Percentiles rank a stretch among this genome's conserved stretches.
Conservation (phyloP, 2,888 invertebrate species). For the Drosophila atroscutellata region DNA sequence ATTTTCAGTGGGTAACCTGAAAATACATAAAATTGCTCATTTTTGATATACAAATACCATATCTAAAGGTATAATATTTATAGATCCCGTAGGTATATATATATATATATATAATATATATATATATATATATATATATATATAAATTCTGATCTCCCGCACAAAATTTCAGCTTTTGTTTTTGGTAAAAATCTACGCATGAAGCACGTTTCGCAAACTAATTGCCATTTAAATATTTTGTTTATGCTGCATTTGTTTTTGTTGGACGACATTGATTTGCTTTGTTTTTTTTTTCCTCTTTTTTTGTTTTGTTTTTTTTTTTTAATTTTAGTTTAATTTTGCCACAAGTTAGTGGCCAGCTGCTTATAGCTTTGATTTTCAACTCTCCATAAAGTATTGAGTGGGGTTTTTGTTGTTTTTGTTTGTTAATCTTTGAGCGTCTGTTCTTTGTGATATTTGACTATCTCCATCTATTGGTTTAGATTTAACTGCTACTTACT, state of each 20-base stretch:
- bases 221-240: conserved; percentile 71
- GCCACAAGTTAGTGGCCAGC: conserved; percentile 58
- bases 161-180: conserved; percentile 73
- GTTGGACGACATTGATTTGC: conserved; percentile 83
- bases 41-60: conserved; percentile 77
- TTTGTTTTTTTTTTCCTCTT: conserved; percentile 44
- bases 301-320: not conserved
- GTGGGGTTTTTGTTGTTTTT: conserved; percentile 24
- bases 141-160: conserved; percentile 79
- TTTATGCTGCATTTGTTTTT: conserved; percentile 56
- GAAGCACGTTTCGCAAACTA: conserved; percentile 75
- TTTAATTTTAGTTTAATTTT: conserved; percentile 49
- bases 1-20: conserved; percentile 50
- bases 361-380: conserved; percentile 74
- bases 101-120: conserved; percentile 33
- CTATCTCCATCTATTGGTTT: conserved; percentile 65
- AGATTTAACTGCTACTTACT: conserved; percentile 73
- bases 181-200: conserved; percentile 78
- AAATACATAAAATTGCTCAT: conserved; percentile 74
- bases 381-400: conserved; percentile 58
- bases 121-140: conserved; percentile 46
- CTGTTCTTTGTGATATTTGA: conserved; percentile 59
- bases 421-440: conserved; percentile 61
- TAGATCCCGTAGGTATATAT: conserved; percentile 59
- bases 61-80: conserved; percentile 68